These are phyloP conservation scores for Spongilla lacustris DNA, from an alignment of 37 sponge, comb jelly and placozoan genomes.

Conservation along the genomic window DNA sequence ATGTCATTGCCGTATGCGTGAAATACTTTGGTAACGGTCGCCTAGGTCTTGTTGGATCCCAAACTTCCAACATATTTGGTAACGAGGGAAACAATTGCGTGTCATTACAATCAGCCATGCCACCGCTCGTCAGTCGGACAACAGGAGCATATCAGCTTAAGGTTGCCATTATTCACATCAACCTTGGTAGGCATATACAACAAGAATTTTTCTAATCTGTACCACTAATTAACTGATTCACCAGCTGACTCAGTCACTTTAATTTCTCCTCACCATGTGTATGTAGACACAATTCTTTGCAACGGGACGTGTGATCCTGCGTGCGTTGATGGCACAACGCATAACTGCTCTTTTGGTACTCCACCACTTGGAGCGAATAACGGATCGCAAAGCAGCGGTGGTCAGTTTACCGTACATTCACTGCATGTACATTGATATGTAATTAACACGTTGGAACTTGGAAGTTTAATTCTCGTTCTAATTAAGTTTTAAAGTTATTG, in stretches of 20 bases:
- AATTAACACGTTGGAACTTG: too few relatives aligned
- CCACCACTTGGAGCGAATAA: background rate
- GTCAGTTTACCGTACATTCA: background rate
- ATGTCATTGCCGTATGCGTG: background rate
- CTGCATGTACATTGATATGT: too few relatives aligned
- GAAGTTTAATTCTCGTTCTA: too few relatives aligned
- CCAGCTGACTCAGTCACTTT: too few relatives aligned
- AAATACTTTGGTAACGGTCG: background rate
- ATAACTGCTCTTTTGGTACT: background rate
- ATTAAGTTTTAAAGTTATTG: too few relatives aligned
- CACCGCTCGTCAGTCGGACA: background rate
- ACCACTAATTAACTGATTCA: too few relatives aligned
- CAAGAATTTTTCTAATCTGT: too few relatives aligned
- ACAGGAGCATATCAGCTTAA: background rate
- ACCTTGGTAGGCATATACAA: too few relatives aligned
- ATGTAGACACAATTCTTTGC: background rate
- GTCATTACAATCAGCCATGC: background rate
- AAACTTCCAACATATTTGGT: background rate
- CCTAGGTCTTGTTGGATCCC: background rate
- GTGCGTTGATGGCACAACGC: background rate
- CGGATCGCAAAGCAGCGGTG: background rate
- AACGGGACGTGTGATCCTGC: background rate
- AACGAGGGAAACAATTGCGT: background rate
- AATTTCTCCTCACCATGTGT: too few relatives aligned
- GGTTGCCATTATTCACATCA: background rate